These are phyloP conservation scores for Ammodytes dubius DNA, from an alignment of 2,113 vertebrate genomes.

Conservation along the genomic window DNA sequence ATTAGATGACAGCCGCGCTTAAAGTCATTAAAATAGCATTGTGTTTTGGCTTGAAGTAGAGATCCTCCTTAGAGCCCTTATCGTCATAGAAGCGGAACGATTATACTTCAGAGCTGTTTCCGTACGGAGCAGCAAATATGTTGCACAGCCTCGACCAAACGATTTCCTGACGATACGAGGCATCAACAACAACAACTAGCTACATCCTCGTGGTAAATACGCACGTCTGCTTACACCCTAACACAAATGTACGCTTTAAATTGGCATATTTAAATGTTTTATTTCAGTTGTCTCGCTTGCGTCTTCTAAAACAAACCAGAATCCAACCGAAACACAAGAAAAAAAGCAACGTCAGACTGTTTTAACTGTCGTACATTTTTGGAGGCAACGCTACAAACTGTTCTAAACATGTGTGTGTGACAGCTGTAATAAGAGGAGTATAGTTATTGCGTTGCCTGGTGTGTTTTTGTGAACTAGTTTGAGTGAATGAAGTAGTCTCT, in stretches of 20 bases:
- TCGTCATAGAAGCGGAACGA: conserved; percentile 14
- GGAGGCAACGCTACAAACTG: neutral
- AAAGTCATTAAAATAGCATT: too few relatives aligned
- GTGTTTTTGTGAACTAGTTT: neutral
- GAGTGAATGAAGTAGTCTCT: neutral
- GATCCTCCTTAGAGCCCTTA: too few relatives aligned
- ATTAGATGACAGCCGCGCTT: too few relatives aligned
- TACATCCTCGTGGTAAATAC: neutral
- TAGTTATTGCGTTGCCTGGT: neutral
- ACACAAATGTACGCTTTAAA: neutral
- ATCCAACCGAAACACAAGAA: neutral
- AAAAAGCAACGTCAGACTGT: neutral
- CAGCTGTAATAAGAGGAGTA: neutral
- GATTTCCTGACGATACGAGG: neutral
- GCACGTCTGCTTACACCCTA: accelerated
- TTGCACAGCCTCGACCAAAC: conserved; percentile 24
- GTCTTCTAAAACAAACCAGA: neutral
- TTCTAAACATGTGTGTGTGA: neutral
- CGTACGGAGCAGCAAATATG: neutral
- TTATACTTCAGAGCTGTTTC: conserved; percentile 18
- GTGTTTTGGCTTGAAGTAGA: neutral
- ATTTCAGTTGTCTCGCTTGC: neutral
- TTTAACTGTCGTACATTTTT: neutral
- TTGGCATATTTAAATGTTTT: neutral
- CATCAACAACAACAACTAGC: conserved; percentile 1